These are phyloP conservation scores for Linnaemya tessellans DNA, from an alignment of 2,888 invertebrate genomes.

Conservation along the genomic window DNA sequence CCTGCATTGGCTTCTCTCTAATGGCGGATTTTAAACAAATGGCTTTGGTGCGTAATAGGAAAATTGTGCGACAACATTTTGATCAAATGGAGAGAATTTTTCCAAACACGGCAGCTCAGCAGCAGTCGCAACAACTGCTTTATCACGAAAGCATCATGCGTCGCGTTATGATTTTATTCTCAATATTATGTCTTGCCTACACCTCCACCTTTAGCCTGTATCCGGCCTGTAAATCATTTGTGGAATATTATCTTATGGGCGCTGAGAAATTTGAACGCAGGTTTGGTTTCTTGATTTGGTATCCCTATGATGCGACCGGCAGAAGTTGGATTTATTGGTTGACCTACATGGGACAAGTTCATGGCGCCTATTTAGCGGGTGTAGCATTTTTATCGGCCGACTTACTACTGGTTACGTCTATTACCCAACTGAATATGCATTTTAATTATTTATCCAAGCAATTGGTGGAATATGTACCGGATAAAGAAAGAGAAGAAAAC, in stretches of 20 bases:
- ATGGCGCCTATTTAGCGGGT: constrained; percentile 77
- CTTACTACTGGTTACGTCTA: constrained; percentile 77
- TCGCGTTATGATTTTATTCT: constrained; percentile 77
- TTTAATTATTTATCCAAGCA: constrained; percentile 77
- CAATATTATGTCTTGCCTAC: constrained; percentile 77
- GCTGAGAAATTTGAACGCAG: constrained; percentile 76
- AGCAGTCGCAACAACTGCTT: constrained; percentile 73
- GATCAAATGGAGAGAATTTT: constrained; percentile 78
- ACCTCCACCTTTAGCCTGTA: constrained; percentile 77
- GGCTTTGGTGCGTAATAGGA: constrained; percentile 74
- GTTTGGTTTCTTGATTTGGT: constrained; percentile 79
- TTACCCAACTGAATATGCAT: constrained; percentile 79
- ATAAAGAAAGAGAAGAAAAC: constrained; percentile 45
- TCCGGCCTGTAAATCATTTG: constrained; percentile 76
- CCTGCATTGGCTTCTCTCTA: constrained; percentile 79
- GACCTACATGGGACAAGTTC: constrained; percentile 75
- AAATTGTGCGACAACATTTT: constrained; percentile 75
- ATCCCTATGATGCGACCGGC: constrained; percentile 76
- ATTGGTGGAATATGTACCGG: constrained; percentile 73
- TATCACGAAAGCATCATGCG: constrained; percentile 74
- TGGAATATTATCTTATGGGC: constrained; percentile 76
- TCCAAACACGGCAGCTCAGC: constrained; percentile 75
- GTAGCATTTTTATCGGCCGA: constrained; percentile 78
- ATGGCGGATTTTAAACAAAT: constrained; percentile 78
- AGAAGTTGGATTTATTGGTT: constrained; percentile 75